Base-by-base conservation (phyloP, 2,888 invertebrate genomes). In the Brachyptera risi region DNA sequence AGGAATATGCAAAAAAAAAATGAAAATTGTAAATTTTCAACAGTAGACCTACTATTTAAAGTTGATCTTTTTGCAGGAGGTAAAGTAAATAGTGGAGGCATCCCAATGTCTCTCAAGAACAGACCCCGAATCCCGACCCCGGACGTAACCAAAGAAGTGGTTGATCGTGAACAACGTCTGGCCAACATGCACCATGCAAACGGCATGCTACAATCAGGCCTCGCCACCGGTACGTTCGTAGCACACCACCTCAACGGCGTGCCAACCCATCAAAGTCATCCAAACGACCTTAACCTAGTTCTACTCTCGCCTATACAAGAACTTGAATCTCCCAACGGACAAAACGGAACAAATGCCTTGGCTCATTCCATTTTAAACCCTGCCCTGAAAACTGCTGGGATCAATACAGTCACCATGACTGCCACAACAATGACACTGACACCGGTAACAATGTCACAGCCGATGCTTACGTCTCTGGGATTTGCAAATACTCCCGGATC, bases 101-200 rank as follows among this genome's bases (percentile, higher is more conserved):
- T 85, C 35, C 82, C 86, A 5, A 80, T 83, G 65, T 83, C 83
- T n/a, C 76, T 87, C 64, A 88, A 88, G 71, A 87, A 88, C 71
- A 82, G 92, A 59, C 92, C 92, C n/a, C 82, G 92, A 58, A 92
- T 93, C 68, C 92, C 92, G 38, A 92, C 92, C 5, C 92, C 92
- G 0, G 92, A 92, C 73, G 90, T 90, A 5, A 86, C 89, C 31
- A 91, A 90, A 74, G 91, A 92, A 73, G 83, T 85, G 21, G 78
- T 84, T 62, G 88, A 88, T 68, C 81, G 86, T 59, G 89, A 89
- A 70, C 83, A 83, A 71, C 80, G 85, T 59, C 75, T 87, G 44
- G 80, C 83, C n/a, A 58, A 40, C 37, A 58, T 64, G 57, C 57
- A 38, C 9, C 54, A 54, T 7, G 37, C 50, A 3, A 58, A 11